Evolutionary conservation across 2,113 vertebrate species (phyloP).

Genomic region (Hepsetus odoe): DNA sequence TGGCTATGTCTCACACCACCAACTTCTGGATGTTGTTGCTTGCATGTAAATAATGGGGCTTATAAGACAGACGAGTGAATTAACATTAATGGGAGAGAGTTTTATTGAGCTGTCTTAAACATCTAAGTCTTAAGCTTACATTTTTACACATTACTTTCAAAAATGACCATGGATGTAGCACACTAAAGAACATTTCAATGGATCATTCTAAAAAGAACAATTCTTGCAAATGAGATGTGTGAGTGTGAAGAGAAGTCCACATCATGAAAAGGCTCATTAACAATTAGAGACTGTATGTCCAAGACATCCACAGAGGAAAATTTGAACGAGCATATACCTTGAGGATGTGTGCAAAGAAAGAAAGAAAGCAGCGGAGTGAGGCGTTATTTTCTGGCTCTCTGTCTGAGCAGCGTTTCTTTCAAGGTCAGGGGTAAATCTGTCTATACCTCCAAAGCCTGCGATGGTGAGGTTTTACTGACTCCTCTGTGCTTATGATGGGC

Average conservation of each 20-base stretch:
- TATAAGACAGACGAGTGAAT: too few relatives aligned
- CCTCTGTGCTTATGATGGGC: slow-evolving; percentile 59
- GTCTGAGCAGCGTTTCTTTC: slow-evolving; percentile 19
- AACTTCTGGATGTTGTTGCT: too few relatives aligned
- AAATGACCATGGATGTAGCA: not conserved
- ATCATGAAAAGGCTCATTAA: too few relatives aligned
- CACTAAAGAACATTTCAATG: not conserved
- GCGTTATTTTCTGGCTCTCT: slow-evolving; percentile 48
- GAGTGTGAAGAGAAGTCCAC: too few relatives aligned
- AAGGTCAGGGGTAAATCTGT: slow-evolving; percentile 63
- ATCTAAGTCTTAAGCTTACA: too few relatives aligned
- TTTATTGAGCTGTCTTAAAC: too few relatives aligned
- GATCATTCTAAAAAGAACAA: not conserved
- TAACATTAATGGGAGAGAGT: too few relatives aligned
- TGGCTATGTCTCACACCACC: too few relatives aligned
- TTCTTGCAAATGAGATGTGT: too few relatives aligned
- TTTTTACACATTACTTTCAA: slow-evolving; percentile 94
- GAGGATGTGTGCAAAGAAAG: not conserved
- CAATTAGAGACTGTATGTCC: not conserved
- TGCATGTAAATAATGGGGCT: too few relatives aligned
- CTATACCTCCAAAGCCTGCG: slow-evolving; percentile 45
- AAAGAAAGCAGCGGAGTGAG: slow-evolving; percentile 62
- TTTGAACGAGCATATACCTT: not conserved
- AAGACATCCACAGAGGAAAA: not conserved
- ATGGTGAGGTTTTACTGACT: slow-evolving; percentile 59